Percentiles rank a stretch among this genome's conserved stretches.
Conservation (phyloP, 2,113 vertebrate genomes). For the Anthoscopus minutus region DNA sequence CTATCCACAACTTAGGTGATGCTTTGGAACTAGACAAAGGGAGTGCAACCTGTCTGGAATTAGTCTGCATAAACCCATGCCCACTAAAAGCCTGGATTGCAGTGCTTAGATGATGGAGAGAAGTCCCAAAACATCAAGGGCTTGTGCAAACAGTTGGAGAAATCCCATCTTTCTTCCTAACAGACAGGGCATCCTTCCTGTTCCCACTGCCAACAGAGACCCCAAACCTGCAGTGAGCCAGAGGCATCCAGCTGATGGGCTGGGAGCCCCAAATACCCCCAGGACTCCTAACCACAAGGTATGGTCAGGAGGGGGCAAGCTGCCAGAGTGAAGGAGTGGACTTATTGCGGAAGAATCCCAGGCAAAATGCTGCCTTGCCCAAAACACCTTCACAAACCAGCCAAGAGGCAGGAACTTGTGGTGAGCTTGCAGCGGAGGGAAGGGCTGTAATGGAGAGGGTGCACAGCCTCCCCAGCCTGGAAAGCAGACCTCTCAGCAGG, state of each 20-base stretch:
- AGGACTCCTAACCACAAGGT: background rate
- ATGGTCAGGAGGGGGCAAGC: background rate
- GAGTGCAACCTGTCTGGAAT: background rate
- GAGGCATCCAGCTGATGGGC: background rate
- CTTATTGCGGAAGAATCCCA: background rate
- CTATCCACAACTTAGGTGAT: background rate
- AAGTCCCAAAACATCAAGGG: background rate
- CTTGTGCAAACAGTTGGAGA: background rate
- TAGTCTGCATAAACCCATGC: background rate
- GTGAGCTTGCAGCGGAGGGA: rapidly evolving
- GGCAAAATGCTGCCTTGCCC: background rate
- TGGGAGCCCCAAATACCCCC: background rate
- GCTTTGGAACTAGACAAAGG: background rate
- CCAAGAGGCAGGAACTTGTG: rapidly evolving
- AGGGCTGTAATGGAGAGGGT: background rate
- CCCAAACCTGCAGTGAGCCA: background rate
- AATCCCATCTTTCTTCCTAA: background rate
- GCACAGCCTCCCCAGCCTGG: background rate
- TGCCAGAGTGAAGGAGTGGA: background rate
- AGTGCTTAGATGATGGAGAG: background rate
- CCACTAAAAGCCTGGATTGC: background rate
- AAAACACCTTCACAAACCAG: background rate
- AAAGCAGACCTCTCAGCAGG: background rate
- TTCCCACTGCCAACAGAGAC: background rate
- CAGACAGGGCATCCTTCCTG: background rate